phyloP scores from a whole-genome alignment of 2,797 vertebrate genomes.

The Lemur catta region DNA sequence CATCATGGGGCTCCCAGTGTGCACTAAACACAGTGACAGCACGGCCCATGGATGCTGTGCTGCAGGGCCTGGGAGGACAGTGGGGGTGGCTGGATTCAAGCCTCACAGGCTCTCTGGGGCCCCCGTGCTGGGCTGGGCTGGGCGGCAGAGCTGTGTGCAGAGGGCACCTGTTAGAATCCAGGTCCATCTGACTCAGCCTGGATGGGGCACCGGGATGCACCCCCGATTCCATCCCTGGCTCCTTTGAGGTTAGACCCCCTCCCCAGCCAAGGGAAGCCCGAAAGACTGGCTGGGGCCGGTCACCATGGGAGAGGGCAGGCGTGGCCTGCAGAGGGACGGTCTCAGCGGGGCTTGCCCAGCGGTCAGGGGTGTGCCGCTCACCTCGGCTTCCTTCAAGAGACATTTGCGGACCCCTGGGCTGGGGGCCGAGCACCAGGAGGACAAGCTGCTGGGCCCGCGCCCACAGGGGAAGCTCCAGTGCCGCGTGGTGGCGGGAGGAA shows the following conservation, averaged over 20 bases:
- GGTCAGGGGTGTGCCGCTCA: accelerated
- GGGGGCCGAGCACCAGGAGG: too few relatives aligned
- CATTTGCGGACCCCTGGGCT: accelerated
- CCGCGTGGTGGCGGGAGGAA: accelerated
- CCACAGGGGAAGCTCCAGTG: accelerated
- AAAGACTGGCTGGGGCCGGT: accelerated
- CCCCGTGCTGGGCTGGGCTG: neutral
- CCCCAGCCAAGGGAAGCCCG: accelerated
- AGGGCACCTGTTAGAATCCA: neutral
- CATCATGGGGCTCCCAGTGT: accelerated
- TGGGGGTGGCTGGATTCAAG: accelerated
- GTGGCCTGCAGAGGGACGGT: accelerated
- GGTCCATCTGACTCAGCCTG: neutral
- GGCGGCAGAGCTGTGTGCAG: too few relatives aligned
- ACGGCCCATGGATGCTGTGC: neutral
- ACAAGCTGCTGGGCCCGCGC: accelerated
- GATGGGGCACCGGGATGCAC: neutral
- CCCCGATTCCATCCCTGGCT: accelerated
- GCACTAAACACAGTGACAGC: accelerated
- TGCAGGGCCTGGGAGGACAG: accelerated
- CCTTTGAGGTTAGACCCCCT: accelerated
- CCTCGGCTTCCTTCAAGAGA: accelerated
- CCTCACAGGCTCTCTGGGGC: neutral
- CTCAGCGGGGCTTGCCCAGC: accelerated
- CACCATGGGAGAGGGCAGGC: accelerated